A percentile compares a stretch with the other conserved stretches of the same genome.
Conservation (phyloP, 2,113 vertebrate genomes). For the Pterocles burchelli region DNA sequence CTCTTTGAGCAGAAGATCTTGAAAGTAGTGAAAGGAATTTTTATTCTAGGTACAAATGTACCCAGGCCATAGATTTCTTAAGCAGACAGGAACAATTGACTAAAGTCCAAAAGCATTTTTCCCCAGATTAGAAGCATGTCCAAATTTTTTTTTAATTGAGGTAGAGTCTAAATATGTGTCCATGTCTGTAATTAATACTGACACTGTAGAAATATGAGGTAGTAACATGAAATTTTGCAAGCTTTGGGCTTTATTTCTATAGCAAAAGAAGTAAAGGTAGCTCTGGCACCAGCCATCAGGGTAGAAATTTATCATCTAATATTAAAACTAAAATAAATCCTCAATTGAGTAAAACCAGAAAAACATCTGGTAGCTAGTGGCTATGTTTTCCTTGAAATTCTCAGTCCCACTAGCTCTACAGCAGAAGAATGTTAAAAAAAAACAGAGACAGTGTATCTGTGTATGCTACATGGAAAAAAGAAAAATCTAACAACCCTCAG, state of each 20-base stretch:
- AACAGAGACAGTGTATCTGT: background rate
- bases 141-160: background rate
- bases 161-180: background rate
- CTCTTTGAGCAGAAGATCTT: background rate
- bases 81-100: background rate
- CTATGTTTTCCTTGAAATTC: background rate
- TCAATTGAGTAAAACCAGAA: background rate
- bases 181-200: background rate
- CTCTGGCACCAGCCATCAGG: background rate
- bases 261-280: background rate
- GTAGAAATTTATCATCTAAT: background rate
- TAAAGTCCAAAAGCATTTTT: background rate
- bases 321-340: background rate
- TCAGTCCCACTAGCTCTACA: background rate
- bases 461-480: background rate
- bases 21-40: background rate
- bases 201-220: background rate
- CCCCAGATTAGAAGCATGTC: background rate
- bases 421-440: background rate
- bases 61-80: background rate
- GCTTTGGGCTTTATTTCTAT: background rate
- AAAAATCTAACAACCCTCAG: background rate
- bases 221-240: background rate
- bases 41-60: background rate
- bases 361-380: background rate